phyloP scores from a whole-genome alignment of 2,888 invertebrate genomes.

The Eilema sororculum region DNA sequence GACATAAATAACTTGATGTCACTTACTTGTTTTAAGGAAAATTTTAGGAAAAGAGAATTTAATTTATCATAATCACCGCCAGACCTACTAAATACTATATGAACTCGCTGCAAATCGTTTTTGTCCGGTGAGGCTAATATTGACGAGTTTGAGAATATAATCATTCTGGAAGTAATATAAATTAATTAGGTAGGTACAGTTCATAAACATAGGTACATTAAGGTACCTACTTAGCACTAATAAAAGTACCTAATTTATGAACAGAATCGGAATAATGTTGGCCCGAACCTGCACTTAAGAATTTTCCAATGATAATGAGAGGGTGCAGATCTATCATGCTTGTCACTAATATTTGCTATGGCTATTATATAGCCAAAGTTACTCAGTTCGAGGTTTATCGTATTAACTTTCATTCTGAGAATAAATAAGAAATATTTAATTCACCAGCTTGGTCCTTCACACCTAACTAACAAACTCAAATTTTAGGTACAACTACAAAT shows the following conservation, averaged over 20 bases:
- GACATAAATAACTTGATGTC: background rate
- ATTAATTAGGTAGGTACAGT: background rate
- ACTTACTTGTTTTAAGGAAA: slow-evolving; percentile 74
- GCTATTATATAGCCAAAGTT: slow-evolving; percentile 71
- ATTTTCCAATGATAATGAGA: slow-evolving; percentile 83
- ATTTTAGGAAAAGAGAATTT: slow-evolving; percentile 73
- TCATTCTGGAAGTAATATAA: slow-evolving; percentile 65
- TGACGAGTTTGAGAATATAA: slow-evolving; percentile 79
- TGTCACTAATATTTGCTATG: slow-evolving; percentile 74
- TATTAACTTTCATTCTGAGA: slow-evolving; percentile 53
- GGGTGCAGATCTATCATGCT: slow-evolving; percentile 82
- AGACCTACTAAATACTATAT: slow-evolving; percentile 73
- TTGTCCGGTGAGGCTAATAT: slow-evolving; percentile 78
- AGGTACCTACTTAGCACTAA: background rate
- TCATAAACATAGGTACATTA: background rate
- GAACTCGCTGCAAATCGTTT: slow-evolving; percentile 72
- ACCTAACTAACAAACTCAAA: background rate
- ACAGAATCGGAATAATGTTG: too few relatives aligned
- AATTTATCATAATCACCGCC: slow-evolving; percentile 76
- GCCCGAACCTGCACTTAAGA: slow-evolving; percentile 78
- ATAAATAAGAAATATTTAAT: background rate
- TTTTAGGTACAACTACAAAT: background rate
- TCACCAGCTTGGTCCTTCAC: background rate
- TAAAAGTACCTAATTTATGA: too few relatives aligned
- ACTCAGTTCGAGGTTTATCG: slow-evolving; percentile 77